Evolutionary conservation across 2,888 invertebrate genomes (phyloP).

Genomic region (Apamea sordens): DNA sequence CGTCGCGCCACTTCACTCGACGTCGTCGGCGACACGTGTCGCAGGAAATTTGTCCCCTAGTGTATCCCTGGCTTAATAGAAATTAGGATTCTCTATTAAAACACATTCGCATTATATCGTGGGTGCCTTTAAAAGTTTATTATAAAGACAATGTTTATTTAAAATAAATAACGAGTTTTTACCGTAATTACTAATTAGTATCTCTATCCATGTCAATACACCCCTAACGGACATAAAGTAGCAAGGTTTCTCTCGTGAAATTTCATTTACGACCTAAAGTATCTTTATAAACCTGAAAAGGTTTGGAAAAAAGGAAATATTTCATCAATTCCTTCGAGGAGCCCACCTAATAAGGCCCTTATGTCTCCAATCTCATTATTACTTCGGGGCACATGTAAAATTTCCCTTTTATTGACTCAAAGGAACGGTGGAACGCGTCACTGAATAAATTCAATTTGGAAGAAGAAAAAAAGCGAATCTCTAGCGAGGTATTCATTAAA

Average conservation of each 20-base stretch:
- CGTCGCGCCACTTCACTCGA: no score
- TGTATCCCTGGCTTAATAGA: no score
- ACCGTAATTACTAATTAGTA: not conserved
- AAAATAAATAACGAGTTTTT: not conserved
- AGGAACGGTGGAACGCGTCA: slow-evolving; percentile 62
- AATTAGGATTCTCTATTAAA: not conserved
- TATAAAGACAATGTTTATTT: not conserved
- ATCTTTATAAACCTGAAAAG: slow-evolving; percentile 22
- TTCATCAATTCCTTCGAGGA: slow-evolving; percentile 53
- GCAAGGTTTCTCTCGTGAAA: not conserved
- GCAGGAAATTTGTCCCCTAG: no score
- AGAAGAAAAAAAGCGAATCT: slow-evolving; percentile 51
- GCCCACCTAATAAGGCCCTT: slow-evolving; percentile 64
- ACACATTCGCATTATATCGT: not conserved
- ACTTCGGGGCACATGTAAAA: slow-evolving; percentile 66
- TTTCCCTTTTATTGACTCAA: slow-evolving; percentile 65
- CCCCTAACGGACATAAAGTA: not conserved
- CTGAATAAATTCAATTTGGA: slow-evolving; percentile 69
- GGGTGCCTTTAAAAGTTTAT: not conserved
- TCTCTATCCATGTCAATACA: not conserved
- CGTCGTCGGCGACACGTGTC: no score
- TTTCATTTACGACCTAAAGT: not conserved
- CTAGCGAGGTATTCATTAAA: slow-evolving; percentile 70
- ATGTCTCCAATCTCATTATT: slow-evolving; percentile 69
- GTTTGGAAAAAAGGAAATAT: slow-evolving; percentile 54